phyloP scores from a whole-genome alignment of 2,113 vertebrate species.

The Sturnus vulgaris region DNA sequence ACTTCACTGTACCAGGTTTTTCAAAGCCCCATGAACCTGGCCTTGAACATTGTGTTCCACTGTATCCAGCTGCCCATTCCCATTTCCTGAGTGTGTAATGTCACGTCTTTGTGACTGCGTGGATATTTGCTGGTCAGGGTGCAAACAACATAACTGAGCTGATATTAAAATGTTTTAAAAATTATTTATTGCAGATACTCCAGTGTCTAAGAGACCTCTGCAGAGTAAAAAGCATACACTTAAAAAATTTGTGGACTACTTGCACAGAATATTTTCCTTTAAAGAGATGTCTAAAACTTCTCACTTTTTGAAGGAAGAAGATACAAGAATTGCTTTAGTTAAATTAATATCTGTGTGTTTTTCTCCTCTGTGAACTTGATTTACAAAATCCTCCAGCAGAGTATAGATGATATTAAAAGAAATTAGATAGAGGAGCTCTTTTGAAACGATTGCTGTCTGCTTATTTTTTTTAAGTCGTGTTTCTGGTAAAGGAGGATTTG shows the following conservation, averaged over 20 bases:
- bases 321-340: background rate
- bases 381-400: background rate
- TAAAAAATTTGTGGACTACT: background rate
- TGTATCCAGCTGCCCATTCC: background rate
- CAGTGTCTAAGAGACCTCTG: background rate
- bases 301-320: background rate
- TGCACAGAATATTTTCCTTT: background rate
- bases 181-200: background rate
- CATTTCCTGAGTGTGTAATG: background rate
- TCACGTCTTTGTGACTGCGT: background rate
- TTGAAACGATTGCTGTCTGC: background rate
- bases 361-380: background rate
- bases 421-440: background rate
- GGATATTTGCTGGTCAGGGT: background rate
- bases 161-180: background rate
- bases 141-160: background rate
- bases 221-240: background rate
- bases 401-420: background rate
- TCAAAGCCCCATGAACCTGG: background rate
- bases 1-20: background rate
- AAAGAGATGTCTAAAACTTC: background rate
- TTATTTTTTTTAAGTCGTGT: background rate
- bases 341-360: background rate
- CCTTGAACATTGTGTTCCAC: background rate
- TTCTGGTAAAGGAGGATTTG: background rate